Conservation (phyloP, 2,888 invertebrate species). For the Temnothorax ravouxi region DNA sequence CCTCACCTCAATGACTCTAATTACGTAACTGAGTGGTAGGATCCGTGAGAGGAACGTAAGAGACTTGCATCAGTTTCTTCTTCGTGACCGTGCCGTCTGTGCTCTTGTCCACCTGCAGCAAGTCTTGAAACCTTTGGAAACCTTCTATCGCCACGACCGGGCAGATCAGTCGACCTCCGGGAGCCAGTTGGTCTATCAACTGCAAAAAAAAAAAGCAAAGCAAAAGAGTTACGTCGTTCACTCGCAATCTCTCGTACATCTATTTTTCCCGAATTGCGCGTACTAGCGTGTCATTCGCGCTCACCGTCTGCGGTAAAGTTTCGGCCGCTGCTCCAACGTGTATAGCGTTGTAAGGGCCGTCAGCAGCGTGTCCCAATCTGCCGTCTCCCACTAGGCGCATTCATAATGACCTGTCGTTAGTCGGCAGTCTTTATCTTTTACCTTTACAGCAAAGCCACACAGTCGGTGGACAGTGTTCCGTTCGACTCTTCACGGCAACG, state of each 20-base stretch:
- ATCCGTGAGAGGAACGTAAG: constrained; percentile 98
- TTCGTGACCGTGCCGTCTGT: constrained; percentile 92
- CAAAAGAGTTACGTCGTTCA: neutral
- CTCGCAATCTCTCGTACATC: neutral
- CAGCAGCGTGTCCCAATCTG: constrained; percentile 91
- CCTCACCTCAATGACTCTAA: constrained; percentile 34
- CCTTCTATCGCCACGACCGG: constrained; percentile 96
- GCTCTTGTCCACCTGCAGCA: constrained; percentile 94
- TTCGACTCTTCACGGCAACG: constrained; percentile 74
- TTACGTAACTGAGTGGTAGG: constrained; percentile 89
- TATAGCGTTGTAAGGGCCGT: constrained; percentile 96
- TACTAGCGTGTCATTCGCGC: constrained; percentile 70
- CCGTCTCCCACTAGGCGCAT: constrained; percentile 93
- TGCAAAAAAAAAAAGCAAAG: constrained; percentile 81
- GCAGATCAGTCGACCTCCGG: constrained; percentile 96
- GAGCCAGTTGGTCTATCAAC: constrained; percentile 95
- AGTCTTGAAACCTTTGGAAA: constrained; percentile 88
- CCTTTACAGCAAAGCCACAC: constrained; percentile 72
- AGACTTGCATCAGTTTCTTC: constrained; percentile 96
- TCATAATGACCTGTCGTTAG: constrained; percentile 79
- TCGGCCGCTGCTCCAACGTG: constrained; percentile 97
- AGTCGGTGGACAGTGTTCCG: constrained; percentile 71
- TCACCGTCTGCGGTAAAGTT: constrained; percentile 91
- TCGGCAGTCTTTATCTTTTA: constrained; percentile 75
- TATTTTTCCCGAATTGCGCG: neutral